Conservation (phyloP, 2,888 invertebrate genomes). For the Lepidochrysops patricia region DNA sequence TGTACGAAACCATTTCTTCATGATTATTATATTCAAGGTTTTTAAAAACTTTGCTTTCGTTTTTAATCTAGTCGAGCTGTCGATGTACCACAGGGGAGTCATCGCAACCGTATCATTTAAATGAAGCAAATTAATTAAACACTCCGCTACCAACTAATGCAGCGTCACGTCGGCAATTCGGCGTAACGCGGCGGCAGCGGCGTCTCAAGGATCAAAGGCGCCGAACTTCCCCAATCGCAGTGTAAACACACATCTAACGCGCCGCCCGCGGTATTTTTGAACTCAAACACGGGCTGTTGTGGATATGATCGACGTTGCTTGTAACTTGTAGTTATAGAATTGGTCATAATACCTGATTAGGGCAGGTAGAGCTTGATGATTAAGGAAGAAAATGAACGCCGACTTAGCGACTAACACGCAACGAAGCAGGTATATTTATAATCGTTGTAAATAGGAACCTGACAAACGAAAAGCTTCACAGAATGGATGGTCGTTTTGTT, state of each 20-base stretch:
- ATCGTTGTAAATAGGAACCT: too few species aligned
- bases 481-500: too few species aligned
- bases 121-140: neutral
- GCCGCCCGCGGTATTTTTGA: slow-evolving; percentile 34
- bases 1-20: too few species aligned
- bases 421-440: neutral
- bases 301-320: neutral
- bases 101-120: neutral
- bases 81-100: neutral
- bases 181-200: slow-evolving; percentile 40
- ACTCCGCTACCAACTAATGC: neutral
- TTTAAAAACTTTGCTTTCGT: too few species aligned
- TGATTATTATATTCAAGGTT: too few species aligned
- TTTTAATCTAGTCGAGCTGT: too few species aligned
- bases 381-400: too few species aligned
- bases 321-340: neutral
- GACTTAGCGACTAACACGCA: too few species aligned
- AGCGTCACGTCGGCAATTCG: slow-evolving; percentile 29
- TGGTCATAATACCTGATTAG: neutral
- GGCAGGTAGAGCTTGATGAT: neutral
- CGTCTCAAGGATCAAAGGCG: slow-evolving; percentile 55
- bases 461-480: too few species aligned
- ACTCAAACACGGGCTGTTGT: neutral
- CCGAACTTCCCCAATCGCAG: slow-evolving; percentile 66
- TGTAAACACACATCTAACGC: slow-evolving; percentile 70